Evolutionary conservation across 2,797 vertebrate species (phyloP).

Genomic region (Petrocephalus sullivani): DNA sequence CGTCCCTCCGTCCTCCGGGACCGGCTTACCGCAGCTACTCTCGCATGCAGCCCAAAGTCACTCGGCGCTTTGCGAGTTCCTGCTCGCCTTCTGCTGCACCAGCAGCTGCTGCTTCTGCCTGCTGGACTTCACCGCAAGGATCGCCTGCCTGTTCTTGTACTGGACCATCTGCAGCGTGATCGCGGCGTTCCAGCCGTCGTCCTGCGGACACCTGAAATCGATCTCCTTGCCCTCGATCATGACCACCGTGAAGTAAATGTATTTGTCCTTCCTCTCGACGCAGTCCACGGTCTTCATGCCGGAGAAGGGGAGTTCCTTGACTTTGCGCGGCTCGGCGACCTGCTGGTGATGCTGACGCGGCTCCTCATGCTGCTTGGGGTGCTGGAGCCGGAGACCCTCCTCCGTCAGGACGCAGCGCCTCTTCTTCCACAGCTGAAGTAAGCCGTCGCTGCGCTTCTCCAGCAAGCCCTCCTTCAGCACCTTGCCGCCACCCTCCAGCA

Average conservation of each 20-base stretch:
- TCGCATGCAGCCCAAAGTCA: conserved; percentile 47
- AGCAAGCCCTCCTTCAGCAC: conserved; percentile 87
- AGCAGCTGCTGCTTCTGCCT: conserved; percentile 95
- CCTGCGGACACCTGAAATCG: conserved; percentile 94
- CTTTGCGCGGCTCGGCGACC: conserved; percentile 60
- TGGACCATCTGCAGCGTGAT: conserved; percentile 97
- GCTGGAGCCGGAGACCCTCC: conserved; percentile 83
- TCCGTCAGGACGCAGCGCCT: conserved; percentile 92
- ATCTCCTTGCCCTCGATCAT: conserved; percentile 92
- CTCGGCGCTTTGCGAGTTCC: conserved; percentile 55
- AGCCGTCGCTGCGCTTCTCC: conserved; percentile 92
- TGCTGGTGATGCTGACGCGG: conserved; percentile 50
- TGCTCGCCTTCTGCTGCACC: conserved; percentile 65
- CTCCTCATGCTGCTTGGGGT: conserved; percentile 75
- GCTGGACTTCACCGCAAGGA: conserved; percentile 87
- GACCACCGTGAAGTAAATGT: conserved; percentile 96
- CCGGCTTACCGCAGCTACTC: conserved; percentile 48
- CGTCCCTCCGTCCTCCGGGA: conserved; percentile 9
- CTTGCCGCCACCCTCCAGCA: conserved; percentile 69
- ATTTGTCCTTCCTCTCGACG: conserved; percentile 93
- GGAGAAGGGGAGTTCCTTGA: conserved; percentile 92
- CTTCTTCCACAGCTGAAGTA: conserved; percentile 98
- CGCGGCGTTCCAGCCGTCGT: conserved; percentile 96
- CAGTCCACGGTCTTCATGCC: conserved; percentile 98
- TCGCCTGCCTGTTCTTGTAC: conserved; percentile 95